These are phyloP conservation scores for Rhyacophila brunnea DNA, from an alignment of 1,140 invertebrate species.

Conservation along the genomic window DNA sequence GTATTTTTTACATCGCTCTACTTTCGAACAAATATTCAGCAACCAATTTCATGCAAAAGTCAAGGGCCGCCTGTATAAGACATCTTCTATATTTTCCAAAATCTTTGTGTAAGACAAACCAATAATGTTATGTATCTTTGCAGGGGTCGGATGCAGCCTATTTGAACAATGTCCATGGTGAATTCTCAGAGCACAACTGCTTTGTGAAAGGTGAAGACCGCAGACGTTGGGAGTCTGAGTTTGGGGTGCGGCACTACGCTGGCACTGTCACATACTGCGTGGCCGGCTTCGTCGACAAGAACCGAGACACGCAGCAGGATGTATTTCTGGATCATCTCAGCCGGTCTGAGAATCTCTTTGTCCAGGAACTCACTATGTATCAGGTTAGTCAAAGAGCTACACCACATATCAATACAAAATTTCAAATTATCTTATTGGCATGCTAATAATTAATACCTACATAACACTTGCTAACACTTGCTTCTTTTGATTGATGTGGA, in stretches of 20 bases:
- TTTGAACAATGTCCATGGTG: slow-evolving; percentile 84
- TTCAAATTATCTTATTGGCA: too few relatives aligned
- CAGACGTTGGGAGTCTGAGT: slow-evolving; percentile 87
- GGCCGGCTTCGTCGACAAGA: slow-evolving; percentile 96
- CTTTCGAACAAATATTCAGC: too few relatives aligned
- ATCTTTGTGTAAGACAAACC: too few relatives aligned
- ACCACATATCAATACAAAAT: too few relatives aligned
- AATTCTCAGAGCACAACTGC: slow-evolving; percentile 82
- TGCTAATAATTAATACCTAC: too few relatives aligned
- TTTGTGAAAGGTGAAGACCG: slow-evolving; percentile 87
- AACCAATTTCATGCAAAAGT: too few relatives aligned
- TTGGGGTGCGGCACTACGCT: slow-evolving; percentile 92
- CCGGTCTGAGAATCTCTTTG: slow-evolving; percentile 81
- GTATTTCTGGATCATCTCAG: slow-evolving; percentile 92
- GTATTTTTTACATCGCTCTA: too few relatives aligned
- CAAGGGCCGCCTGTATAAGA: too few relatives aligned
- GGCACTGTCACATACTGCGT: slow-evolving; percentile 90
- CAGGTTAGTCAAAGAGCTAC: slow-evolving; percentile 57
- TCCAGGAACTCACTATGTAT: slow-evolving; percentile 83
- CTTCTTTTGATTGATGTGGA: too few relatives aligned
- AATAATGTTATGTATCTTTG: not conserved
- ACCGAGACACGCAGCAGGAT: slow-evolving; percentile 92
- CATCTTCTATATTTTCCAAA: too few relatives aligned
- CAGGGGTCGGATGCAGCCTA: slow-evolving; percentile 85
- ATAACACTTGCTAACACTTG: too few relatives aligned